Conservation (phyloP, 2,888 invertebrate genomes). For the Drosophila cracens region DNA sequence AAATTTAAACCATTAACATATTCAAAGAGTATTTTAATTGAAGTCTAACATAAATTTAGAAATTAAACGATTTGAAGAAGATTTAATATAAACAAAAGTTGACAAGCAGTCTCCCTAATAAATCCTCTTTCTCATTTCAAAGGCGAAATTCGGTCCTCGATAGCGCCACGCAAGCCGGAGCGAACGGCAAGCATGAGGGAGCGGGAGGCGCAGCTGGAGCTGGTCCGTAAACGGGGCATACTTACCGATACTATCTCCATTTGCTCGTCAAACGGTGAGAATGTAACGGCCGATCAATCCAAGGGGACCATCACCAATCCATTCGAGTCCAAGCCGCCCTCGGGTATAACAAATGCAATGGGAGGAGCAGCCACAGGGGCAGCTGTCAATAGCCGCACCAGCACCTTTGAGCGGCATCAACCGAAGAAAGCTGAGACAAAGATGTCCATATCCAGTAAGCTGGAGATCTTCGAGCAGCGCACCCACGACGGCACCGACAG, state of each 20-base stretch:
- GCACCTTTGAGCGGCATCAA: constrained; percentile 81
- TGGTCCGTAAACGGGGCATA: constrained; percentile 85
- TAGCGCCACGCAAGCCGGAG: constrained; percentile 93
- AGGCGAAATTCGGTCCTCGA: constrained; percentile 93
- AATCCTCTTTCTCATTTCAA: constrained; percentile 21
- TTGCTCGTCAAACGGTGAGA: constrained; percentile 85
- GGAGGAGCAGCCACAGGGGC: constrained; percentile 2
- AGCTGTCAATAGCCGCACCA: constrained; percentile 76
- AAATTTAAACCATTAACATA: background rate
- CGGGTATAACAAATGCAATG: constrained; percentile 11
- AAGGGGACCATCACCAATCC: constrained; percentile 60
- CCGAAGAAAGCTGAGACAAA: constrained; percentile 80
- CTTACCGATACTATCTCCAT: constrained; percentile 84
- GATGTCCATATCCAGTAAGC: constrained; percentile 78
- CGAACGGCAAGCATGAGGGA: constrained; percentile 94
- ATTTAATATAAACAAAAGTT: background rate
- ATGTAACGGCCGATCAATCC: constrained; percentile 75
- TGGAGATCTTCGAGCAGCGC: constrained; percentile 83
- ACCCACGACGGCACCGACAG: constrained; percentile 50
- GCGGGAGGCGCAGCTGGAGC: constrained; percentile 89
- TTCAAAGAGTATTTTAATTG: background rate
- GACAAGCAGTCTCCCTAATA: background rate
- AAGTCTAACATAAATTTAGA: background rate
- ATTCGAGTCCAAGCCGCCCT: constrained; percentile 39
- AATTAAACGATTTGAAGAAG: background rate